A percentile compares a stretch with the other conserved stretches of the same genome.
Conservation (phyloP, 92 coral and sea anemone genomes). For the Isaurus tuberculatus region DNA sequence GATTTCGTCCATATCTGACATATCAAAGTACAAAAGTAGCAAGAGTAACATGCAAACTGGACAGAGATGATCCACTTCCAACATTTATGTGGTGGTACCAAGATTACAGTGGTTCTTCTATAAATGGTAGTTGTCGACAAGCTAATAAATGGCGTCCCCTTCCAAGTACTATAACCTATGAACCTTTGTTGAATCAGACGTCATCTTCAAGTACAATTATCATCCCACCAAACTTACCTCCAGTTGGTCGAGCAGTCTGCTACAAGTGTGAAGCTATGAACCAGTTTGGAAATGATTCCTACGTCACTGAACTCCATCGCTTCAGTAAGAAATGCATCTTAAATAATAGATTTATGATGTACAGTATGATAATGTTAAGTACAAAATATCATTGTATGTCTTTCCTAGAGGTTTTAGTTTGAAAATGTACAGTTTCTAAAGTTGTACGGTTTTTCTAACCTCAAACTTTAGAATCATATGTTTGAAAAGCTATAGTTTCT, state of each 20-base stretch:
- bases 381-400: not conserved
- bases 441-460: too few relatives aligned
- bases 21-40: not conserved
- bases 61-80: slow-evolving; percentile 13
- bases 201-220: not conserved
- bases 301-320: slow-evolving; percentile 7
- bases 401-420: not conserved
- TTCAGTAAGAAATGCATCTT: slow-evolving; percentile 14
- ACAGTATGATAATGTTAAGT: too few relatives aligned
- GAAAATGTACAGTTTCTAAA: too few relatives aligned
- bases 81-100: slow-evolving; percentile 23
- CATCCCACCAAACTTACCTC: slow-evolving; percentile 27
- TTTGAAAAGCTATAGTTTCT: too few relatives aligned
- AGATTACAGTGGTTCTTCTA: not conserved
- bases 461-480: too few relatives aligned
- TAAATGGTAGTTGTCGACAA: not conserved
- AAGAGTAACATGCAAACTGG: not conserved
- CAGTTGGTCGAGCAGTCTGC: slow-evolving; percentile 7
- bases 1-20: not conserved
- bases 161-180: slow-evolving; percentile 19
- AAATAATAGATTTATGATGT: too few relatives aligned
- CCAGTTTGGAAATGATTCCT: slow-evolving; percentile 20
- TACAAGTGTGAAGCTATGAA: slow-evolving; percentile 31
- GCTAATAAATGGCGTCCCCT: slow-evolving; percentile 2
- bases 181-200: not conserved